Percentiles rank a stretch among this genome's conserved stretches.
Conservation (phyloP, 1,140 invertebrate species). For the Drosophila pruinosa region DNA sequence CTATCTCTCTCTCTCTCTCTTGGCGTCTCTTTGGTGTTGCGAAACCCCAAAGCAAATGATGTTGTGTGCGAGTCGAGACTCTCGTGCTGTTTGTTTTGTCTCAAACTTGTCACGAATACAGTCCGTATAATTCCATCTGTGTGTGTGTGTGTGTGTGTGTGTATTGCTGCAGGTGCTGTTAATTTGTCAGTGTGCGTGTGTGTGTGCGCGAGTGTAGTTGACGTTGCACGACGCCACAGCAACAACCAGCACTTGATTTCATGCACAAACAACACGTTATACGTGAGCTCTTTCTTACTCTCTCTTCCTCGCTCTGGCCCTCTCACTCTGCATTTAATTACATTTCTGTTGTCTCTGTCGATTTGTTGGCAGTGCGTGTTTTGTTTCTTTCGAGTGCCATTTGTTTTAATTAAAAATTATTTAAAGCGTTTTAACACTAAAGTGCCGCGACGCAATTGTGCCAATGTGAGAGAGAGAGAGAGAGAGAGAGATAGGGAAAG, state of each 20-base stretch:
- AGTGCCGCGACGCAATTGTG: slow-evolving; percentile 14
- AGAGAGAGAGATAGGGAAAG: neutral
- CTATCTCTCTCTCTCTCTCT: neutral
- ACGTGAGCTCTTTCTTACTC: neutral
- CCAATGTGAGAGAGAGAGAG: neutral
- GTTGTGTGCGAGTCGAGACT: slow-evolving; percentile 24
- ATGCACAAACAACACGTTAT: slow-evolving; percentile 69
- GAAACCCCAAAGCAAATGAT: slow-evolving; percentile 23
- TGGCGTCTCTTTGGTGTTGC: slow-evolving; percentile 10
- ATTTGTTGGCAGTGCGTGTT: slow-evolving; percentile 64
- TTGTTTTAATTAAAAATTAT: slow-evolving; percentile 80
- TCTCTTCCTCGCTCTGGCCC: neutral
- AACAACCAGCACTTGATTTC: slow-evolving; percentile 61
- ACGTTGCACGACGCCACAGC: slow-evolving; percentile 43
- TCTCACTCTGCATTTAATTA: slow-evolving; percentile 27
- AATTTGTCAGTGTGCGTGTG: slow-evolving; percentile 1
- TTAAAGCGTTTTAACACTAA: slow-evolving; percentile 61
- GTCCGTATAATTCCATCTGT: neutral
- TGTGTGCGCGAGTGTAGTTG: slow-evolving; percentile 38
- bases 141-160: slow-evolving; percentile 2
- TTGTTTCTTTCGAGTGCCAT: slow-evolving; percentile 74
- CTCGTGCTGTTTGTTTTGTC: slow-evolving; percentile 59
- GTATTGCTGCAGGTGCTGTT: slow-evolving; percentile 28
- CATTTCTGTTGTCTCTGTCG: slow-evolving; percentile 31
- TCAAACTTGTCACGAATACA: slow-evolving; percentile 65